These are phyloP conservation scores for Tetanocera ferruginea DNA, from an alignment of 2,888 invertebrate genomes.

Conservation along the genomic window DNA sequence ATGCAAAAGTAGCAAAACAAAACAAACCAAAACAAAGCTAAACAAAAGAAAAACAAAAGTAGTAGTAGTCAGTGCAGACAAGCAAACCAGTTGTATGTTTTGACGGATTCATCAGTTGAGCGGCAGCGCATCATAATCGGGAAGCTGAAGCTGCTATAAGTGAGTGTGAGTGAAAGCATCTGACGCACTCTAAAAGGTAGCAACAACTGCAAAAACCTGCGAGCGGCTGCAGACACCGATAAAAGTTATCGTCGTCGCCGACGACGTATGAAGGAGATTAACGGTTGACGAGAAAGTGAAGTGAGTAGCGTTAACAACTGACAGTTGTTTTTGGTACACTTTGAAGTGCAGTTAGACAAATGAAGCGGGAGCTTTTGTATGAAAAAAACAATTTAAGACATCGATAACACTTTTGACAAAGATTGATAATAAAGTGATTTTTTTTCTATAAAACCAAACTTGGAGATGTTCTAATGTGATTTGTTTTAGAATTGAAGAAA, in stretches of 20 bases:
- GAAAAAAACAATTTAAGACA: not conserved
- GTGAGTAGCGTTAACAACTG: not conserved
- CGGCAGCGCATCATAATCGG: not conserved
- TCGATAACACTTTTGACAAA: not conserved
- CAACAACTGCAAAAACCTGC: not conserved
- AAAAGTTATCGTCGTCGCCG: too few species aligned
- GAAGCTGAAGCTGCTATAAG: not conserved
- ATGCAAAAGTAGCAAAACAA: not conserved
- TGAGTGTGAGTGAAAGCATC: constrained; percentile 20
- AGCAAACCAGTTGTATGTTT: constrained; percentile 19
- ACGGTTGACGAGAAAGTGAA: constrained; percentile 5
- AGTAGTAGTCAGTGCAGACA: not conserved
- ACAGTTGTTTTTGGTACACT: not conserved
- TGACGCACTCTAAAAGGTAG: not conserved
- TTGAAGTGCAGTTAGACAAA: not conserved
- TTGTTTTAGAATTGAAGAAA: too few species aligned
- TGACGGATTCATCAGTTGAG: constrained; percentile 8
- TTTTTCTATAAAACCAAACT: not conserved
- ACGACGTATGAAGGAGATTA: not conserved
- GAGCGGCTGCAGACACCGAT: not conserved
- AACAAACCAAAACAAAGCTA: too few species aligned
- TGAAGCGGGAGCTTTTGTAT: not conserved
- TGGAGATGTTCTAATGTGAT: not conserved
- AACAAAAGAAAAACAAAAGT: too few species aligned
- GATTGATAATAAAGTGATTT: not conserved